Conservation (phyloP, 2,888 invertebrate genomes). For the Synergus itoensis region DNA sequence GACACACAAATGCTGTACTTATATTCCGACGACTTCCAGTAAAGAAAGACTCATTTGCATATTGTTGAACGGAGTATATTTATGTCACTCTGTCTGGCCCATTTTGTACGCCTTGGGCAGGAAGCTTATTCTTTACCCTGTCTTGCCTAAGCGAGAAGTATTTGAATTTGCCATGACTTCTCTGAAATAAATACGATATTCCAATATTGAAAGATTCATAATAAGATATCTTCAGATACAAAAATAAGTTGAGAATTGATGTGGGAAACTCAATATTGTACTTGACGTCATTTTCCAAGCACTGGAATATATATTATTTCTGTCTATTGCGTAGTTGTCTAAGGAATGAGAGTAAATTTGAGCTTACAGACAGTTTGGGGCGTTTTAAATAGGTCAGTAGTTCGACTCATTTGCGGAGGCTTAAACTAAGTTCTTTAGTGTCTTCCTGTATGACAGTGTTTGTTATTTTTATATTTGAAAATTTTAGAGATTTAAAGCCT, state of each 20-base stretch:
- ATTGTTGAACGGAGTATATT: conserved; percentile 34
- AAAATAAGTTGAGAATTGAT: neutral
- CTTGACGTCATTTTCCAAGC: neutral
- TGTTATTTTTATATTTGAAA: neutral
- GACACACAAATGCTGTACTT: conserved; percentile 40
- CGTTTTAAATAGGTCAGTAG: neutral
- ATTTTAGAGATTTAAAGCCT: neutral
- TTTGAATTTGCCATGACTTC: neutral
- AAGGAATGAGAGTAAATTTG: neutral
- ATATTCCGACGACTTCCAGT: conserved; percentile 30
- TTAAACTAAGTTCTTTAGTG: neutral
- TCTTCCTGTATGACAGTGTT: neutral
- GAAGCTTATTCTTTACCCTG: conserved; percentile 8
- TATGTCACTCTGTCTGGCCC: conserved; percentile 43
- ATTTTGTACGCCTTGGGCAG: conserved; percentile 39
- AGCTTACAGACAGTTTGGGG: neutral
- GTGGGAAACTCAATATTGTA: neutral
- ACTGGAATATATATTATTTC: neutral
- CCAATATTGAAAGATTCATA: neutral
- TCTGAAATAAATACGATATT: neutral
- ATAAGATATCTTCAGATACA: neutral
- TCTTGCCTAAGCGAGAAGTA: neutral
- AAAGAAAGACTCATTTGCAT: conserved; percentile 39
- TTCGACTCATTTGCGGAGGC: neutral
- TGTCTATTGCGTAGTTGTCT: conserved; percentile 3